These are phyloP conservation scores for Intellagama lesueurii DNA, from an alignment of 2,797 vertebrate genomes.

Conservation along the genomic window DNA sequence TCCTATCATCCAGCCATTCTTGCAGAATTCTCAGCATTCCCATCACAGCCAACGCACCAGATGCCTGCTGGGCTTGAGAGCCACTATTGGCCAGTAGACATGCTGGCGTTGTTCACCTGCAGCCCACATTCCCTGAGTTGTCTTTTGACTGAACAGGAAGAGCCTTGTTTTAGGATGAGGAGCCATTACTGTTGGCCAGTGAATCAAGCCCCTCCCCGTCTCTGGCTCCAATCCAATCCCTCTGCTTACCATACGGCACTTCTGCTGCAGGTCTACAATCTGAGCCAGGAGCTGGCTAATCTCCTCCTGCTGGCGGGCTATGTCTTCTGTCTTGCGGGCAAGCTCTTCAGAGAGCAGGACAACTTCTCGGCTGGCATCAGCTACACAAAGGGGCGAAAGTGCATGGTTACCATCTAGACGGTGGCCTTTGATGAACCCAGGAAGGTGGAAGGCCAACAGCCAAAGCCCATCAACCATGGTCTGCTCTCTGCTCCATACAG, in stretches of 20 bases:
- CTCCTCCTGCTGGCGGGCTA: constrained; percentile 87
- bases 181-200: background rate
- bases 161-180: background rate
- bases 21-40: background rate
- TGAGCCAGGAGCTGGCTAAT: constrained; percentile 86
- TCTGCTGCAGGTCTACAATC: constrained; percentile 86
- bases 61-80: too few relatives aligned
- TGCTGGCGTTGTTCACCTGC: background rate
- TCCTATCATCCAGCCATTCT: background rate
- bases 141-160: background rate
- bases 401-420: background rate
- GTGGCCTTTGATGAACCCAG: background rate
- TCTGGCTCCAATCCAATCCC: too few relatives aligned
- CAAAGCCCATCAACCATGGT: background rate
- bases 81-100: background rate
- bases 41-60: background rate
- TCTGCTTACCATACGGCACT: constrained; percentile 81
- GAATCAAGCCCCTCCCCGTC: background rate
- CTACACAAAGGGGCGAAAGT: constrained; percentile 64
- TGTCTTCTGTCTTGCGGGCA: constrained; percentile 84
- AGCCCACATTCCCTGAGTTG: too few relatives aligned
- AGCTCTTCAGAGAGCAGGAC: constrained; percentile 87
- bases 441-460: background rate
- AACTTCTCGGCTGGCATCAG: constrained; percentile 86
- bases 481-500: background rate